Evolutionary conservation across 2,113 vertebrate genomes (phyloP).

Genomic region (Stigmatopora argus): DNA sequence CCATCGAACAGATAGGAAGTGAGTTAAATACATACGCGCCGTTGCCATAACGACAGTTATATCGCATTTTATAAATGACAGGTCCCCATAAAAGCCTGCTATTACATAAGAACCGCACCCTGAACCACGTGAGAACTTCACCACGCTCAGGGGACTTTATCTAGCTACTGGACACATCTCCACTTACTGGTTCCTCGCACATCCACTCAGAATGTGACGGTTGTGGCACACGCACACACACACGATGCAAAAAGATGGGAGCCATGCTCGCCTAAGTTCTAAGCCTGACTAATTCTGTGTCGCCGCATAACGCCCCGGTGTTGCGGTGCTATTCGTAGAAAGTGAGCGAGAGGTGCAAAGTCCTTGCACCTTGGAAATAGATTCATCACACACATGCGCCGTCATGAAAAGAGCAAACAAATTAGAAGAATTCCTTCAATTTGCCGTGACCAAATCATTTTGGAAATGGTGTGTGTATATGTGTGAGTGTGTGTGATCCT

Average conservation of each 20-base stretch:
- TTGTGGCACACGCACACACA: constrained; percentile 23
- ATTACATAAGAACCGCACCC: neutral
- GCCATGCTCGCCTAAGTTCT: constrained; percentile 33
- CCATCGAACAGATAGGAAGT: too few species aligned
- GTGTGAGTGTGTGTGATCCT: neutral
- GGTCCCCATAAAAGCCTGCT: neutral
- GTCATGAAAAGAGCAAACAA: neutral
- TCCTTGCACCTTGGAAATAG: constrained; percentile 53
- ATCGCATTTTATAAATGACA: neutral
- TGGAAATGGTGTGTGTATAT: neutral
- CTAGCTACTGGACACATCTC: neutral
- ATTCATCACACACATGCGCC: constrained; percentile 33
- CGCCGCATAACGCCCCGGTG: constrained; percentile 28
- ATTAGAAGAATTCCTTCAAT: neutral
- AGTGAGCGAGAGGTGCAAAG: constrained; percentile 46
- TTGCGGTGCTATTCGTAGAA: constrained; percentile 45
- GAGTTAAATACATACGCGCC: too few species aligned
- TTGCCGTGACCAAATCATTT: neutral
- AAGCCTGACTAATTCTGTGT: constrained; percentile 27
- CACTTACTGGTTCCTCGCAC: constrained; percentile 51
- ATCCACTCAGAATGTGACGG: constrained; percentile 58
- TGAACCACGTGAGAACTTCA: constrained; percentile 1
- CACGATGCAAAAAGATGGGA: constrained; percentile 18
- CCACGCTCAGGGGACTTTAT: neutral
- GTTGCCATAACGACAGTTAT: neutral